A percentile compares a stretch with the other conserved stretches of the same genome.
Evolutionary conservation across 2,113 vertebrate species (phyloP).

Genomic region (Chrysemys picta): DNA sequence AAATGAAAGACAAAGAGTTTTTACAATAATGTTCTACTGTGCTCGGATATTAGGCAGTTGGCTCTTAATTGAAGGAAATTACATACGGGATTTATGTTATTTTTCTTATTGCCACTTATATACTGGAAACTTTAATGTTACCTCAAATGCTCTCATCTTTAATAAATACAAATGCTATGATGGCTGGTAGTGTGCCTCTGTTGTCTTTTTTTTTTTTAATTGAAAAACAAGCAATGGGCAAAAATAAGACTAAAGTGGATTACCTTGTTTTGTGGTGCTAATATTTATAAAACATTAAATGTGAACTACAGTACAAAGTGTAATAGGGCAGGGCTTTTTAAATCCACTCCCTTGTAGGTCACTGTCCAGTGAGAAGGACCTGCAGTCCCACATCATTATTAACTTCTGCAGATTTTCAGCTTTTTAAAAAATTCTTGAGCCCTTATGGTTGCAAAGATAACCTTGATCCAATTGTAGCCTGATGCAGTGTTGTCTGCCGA

Average conservation of each 20-base stretch:
- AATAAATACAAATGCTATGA: constrained; percentile 9
- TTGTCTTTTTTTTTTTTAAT: background rate
- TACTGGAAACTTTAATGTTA: background rate
- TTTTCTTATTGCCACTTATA: constrained; percentile 16
- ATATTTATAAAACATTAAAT: background rate
- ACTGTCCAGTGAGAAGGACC: background rate
- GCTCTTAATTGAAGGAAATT: background rate
- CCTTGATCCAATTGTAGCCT: background rate
- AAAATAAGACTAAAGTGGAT: background rate
- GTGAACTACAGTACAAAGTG: background rate
- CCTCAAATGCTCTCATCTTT: background rate
- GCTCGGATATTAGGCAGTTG: background rate
- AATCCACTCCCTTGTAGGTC: background rate
- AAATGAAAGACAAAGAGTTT: background rate
- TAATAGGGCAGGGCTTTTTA: background rate
- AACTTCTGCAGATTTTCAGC: background rate
- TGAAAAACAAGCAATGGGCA: background rate
- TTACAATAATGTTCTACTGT: background rate
- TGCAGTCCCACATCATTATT: background rate
- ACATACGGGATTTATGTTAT: background rate
- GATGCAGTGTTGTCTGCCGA: background rate
- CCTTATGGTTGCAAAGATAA: background rate
- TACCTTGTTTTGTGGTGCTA: background rate
- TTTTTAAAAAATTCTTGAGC: background rate
- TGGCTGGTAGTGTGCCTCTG: background rate